phyloP scores from a whole-genome alignment of 2,113 vertebrate species.

The Xenopus laevis region DNA sequence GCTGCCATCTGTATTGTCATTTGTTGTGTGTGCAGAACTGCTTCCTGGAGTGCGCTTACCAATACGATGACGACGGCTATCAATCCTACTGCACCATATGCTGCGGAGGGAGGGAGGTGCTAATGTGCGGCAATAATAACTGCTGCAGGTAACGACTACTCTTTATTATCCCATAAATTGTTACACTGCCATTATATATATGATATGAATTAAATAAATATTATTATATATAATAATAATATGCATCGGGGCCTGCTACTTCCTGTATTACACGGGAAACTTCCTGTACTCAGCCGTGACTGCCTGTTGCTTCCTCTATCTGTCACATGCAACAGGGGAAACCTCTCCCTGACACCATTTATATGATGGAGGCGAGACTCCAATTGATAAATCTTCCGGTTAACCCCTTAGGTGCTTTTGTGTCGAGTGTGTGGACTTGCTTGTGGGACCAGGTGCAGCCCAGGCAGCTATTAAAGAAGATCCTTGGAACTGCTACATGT shows the following conservation, averaged over 20 bases:
- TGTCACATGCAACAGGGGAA: too few species aligned
- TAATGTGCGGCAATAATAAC: slow-evolving; percentile 98
- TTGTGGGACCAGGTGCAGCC: slow-evolving; percentile 88
- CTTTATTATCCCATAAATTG: too few species aligned
- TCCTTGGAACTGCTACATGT: slow-evolving; percentile 99
- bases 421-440: slow-evolving; percentile 91
- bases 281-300: too few species aligned
- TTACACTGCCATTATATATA: too few species aligned
- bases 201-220: too few species aligned
- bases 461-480: slow-evolving; percentile 94
- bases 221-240: too few species aligned
- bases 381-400: too few species aligned
- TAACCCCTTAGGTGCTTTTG: slow-evolving; percentile 84
- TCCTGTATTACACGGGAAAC: too few species aligned
- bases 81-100: slow-evolving; percentile 98
- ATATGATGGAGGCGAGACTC: too few species aligned
- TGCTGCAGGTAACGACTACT: slow-evolving; percentile 79
- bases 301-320: too few species aligned
- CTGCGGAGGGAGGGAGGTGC: slow-evolving; percentile 91
- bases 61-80: slow-evolving; percentile 93
- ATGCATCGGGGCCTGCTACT: too few species aligned
- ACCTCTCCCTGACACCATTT: too few species aligned
- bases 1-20: not conserved
- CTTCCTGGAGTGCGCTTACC: slow-evolving; percentile 93
- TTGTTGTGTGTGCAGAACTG: slow-evolving; percentile 75